Evolutionary conservation across 2,888 invertebrate genomes (phyloP), one percentile per base, ranked within the genome.

Genomic region (Acrocyrtus sp.): DNA sequence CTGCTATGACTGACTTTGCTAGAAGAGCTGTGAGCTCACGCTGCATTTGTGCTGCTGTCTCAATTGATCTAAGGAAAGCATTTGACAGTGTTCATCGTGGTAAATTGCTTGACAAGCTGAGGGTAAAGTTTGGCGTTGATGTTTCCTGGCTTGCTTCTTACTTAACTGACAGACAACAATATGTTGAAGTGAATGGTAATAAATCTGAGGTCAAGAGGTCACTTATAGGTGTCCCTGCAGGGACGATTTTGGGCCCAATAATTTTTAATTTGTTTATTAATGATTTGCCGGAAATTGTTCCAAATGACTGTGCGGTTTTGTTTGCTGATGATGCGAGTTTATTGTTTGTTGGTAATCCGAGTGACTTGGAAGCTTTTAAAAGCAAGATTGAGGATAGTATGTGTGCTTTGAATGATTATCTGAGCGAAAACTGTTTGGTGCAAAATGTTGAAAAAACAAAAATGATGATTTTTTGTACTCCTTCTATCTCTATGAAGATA

Each of bases 371-470:
- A 4, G 26, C 6, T 2, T 17, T 62, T 2, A 50, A 29, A 19
- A 24, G 1, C 1, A n/a, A 22, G 12, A 19, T 62, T 17, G 41
- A 50, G 17, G 4, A 3, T 3, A 24, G 21, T 15, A 29, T 61
- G 39, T 6, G n/a, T 1, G 24, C 17, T 3, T 5, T 58, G 3
- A 1, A 5, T 2, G 4, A 15, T 2, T 62, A 62, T 17, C 26
- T 51, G 1, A 1, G 10, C 5, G 10, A 4, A 12, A 53, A 54
- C 34, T n/a, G n/a, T 22, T 29, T 65, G 1, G 15, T 15, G 1
- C 12, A 19, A 26, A 65, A 65, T 65, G 54, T 54, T 19, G 47
- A 54, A 1, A 65, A 54, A 45, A 65, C 65, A 8, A 54, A 65
- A 47, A 19, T 65, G 10, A 19, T 54, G 3, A 15, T 19, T 29